A percentile compares a stretch with the other conserved stretches of the same genome.
Evolutionary conservation across 2,888 invertebrate species (phyloP).

Genomic region (Callimorpha dominula): DNA sequence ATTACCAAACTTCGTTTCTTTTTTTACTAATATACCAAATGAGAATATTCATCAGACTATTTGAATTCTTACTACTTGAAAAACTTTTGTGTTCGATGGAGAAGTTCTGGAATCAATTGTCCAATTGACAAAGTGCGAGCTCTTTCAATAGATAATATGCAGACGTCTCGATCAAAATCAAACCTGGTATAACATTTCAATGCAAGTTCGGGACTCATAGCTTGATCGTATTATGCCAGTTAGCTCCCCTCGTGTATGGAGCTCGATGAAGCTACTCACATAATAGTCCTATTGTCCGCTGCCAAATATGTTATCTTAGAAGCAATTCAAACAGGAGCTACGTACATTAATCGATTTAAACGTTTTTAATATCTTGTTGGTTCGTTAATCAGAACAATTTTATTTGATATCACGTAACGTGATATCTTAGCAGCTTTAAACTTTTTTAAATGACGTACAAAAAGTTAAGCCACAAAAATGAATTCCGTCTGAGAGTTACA

Average conservation of each 20-base stretch:
- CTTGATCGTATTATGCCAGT: constrained; percentile 66
- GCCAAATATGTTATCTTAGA: constrained; percentile 71
- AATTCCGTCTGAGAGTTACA: constrained; percentile 67
- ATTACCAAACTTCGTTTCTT: no score
- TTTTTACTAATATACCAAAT: background rate
- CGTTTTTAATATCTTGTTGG: constrained; percentile 39
- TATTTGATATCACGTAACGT: constrained; percentile 37
- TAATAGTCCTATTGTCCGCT: constrained; percentile 75
- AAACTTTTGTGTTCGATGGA: constrained; percentile 29
- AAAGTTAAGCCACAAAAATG: constrained; percentile 72
- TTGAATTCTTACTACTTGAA: constrained; percentile 23
- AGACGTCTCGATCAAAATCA: constrained; percentile 67
- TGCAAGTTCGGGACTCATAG: constrained; percentile 65
- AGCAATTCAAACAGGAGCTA: constrained; percentile 62
- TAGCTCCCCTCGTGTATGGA: constrained; percentile 60
- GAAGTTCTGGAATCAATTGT: constrained; percentile 52
- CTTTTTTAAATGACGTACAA: constrained; percentile 60
- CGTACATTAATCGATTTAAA: constrained; percentile 66
- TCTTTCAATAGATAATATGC: constrained; percentile 60
- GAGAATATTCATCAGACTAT: background rate
- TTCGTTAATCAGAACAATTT: constrained; percentile 20
- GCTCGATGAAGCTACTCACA: constrained; percentile 70
- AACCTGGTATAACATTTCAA: constrained; percentile 72
- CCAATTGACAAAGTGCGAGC: constrained; percentile 61
- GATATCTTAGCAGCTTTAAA: constrained; percentile 47